These are phyloP conservation scores for Cotesia typhae DNA, from an alignment of 1,140 invertebrate species.

Conservation along the genomic window DNA sequence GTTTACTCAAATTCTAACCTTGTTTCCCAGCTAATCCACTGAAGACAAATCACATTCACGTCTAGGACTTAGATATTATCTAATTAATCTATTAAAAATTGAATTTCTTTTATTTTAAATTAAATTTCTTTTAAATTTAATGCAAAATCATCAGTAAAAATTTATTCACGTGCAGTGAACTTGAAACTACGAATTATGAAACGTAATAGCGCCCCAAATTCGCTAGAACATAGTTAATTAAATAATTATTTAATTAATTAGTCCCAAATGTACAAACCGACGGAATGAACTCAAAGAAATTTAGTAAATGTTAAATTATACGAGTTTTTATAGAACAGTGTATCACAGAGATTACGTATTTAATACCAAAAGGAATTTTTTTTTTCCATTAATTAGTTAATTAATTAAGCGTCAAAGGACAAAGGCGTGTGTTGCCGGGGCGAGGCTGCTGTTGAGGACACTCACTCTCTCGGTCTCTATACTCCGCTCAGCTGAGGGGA, in stretches of 20 bases:
- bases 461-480: too few relatives aligned
- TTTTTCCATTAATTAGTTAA: slow-evolving; percentile 45
- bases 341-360: slow-evolving; percentile 15
- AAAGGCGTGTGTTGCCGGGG: slow-evolving; percentile 25
- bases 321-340: background rate
- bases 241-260: too few relatives aligned
- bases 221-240: too few relatives aligned
- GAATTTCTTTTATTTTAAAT: too few relatives aligned
- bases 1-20: slow-evolving; percentile 15
- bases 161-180: too few relatives aligned
- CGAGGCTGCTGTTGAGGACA: slow-evolving; percentile 5
- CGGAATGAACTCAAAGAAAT: too few relatives aligned
- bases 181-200: too few relatives aligned
- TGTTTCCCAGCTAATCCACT: slow-evolving; percentile 29
- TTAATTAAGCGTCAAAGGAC: slow-evolving; percentile 40
- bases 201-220: too few relatives aligned
- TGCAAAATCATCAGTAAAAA: too few relatives aligned
- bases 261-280: too few relatives aligned
- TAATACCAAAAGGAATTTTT: slow-evolving; percentile 31
- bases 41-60: slow-evolving; percentile 9
- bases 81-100: slow-evolving; percentile 14
- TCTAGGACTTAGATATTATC: slow-evolving; percentile 6
- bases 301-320: too few relatives aligned
- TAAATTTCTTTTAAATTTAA: too few relatives aligned
- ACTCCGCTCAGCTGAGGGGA: background rate